These are phyloP conservation scores for Polymixis lichenea DNA, from an alignment of 2,888 invertebrate genomes.

Conservation along the genomic window DNA sequence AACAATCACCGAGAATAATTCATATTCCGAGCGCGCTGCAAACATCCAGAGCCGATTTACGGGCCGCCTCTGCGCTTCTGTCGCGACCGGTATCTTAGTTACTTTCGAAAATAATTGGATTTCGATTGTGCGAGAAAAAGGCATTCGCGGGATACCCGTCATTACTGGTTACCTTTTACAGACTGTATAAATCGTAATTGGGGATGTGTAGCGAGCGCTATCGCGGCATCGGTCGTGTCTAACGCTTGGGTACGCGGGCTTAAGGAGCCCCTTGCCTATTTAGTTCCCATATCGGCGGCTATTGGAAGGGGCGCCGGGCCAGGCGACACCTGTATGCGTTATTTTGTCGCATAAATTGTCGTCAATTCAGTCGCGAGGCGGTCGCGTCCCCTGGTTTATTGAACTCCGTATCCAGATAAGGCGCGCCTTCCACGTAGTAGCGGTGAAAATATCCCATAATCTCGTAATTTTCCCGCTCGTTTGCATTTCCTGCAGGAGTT, in stretches of 20 bases:
- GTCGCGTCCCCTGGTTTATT: conserved; percentile 85
- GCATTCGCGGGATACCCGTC: conserved; percentile 81
- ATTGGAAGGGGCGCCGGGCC: conserved; percentile 84
- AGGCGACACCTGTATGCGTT: conserved; percentile 89
- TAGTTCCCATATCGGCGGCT: conserved; percentile 83
- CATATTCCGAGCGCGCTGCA: conserved; percentile 90
- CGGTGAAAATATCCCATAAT: conserved; percentile 82
- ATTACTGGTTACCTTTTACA: conserved; percentile 88
- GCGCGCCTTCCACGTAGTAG: conserved; percentile 74
- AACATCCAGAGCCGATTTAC: conserved; percentile 87
- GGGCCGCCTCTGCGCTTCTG: conserved; percentile 82
- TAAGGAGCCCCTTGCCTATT: conserved; percentile 83
- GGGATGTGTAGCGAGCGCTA: conserved; percentile 82
- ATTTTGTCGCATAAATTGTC: conserved; percentile 88
- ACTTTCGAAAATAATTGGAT: conserved; percentile 90
- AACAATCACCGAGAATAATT: conserved; percentile 90
- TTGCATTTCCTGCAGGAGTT: conserved; percentile 83
- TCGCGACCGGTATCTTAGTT: conserved; percentile 86
- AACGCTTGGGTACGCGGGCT: conserved; percentile 82
- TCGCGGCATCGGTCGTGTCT: conserved; percentile 83
- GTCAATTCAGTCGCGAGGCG: conserved; percentile 82
- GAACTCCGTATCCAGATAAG: conserved; percentile 85
- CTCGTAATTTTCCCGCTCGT: conserved; percentile 80
- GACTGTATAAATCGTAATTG: conserved; percentile 88
- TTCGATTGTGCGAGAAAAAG: conserved; percentile 88